Evolutionary conservation across 92 coral and sea anemone genomes (phyloP), one percentile per base, ranked within the genome.

Genomic region (Palythoa grandis): DNA sequence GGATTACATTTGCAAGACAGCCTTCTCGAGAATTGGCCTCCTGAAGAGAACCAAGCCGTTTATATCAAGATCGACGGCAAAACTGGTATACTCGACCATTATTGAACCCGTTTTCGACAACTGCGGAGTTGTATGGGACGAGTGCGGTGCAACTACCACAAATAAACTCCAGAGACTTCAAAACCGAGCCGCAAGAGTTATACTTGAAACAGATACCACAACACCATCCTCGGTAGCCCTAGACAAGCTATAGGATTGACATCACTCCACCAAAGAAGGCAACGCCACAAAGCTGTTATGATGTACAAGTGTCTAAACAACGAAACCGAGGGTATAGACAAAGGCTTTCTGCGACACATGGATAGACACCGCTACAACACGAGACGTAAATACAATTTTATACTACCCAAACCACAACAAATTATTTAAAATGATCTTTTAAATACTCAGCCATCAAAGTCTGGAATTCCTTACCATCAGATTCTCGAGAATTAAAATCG

Each of bases 1-100:
- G 15, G 57, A 72, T 22, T 40, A 72, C 53, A 72, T 72, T 37
- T 72, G 77, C 77, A 89, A 89, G 52, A n/a, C n/a, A n/a, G 84
- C 73, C 35, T 86, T 86, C 78, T 89, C 89, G 2, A 86, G 88
- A 84, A 89, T 89, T 63, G 88, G 91, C 58, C 61, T 89, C 69
- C 80, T 89, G 76, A 84, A 88, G 56, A 50, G 86, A 54, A 89
- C 70, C 43, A 85, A 52, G 88, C 89, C 87, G 15, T 89, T 60
- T 79, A 69, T 89, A 25, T 67, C 89, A 58, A 84, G 74, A 71
- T 74, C 86, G 83, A 73, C 83, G 54, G 77, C 91, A 22, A 83
- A 74, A 37, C 72, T 74, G 23, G 56, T 74, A 24, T 87, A 77
- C 76, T 61, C 56, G 65, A 15, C 86, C 52, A 38, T 71, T 87